A percentile compares a stretch with the other conserved stretches of the same genome.
phyloP scores from a whole-genome alignment of 23 tunicate species.

The Botrylloides violaceus region DNA sequence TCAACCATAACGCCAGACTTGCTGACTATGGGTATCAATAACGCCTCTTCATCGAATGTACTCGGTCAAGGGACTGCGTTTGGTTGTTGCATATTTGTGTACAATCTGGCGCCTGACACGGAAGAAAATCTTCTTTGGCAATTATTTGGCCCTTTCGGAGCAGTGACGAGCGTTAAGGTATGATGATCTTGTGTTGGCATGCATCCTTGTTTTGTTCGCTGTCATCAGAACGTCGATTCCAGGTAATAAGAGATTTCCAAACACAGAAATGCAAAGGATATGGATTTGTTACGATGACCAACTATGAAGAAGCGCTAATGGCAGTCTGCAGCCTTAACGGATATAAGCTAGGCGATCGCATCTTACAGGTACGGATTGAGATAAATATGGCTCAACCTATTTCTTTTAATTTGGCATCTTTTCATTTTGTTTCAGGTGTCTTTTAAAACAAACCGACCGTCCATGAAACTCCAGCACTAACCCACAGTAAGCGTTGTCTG shows the following conservation, averaged over 20 bases:
- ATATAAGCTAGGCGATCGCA: slow-evolving; percentile 77
- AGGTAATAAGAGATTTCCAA: slow-evolving; percentile 84
- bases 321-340: slow-evolving; percentile 80
- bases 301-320: slow-evolving; percentile 81
- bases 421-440: slow-evolving; percentile 9
- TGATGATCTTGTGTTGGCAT: too few relatives aligned
- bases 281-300: slow-evolving; percentile 94
- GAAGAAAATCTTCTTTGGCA: slow-evolving; percentile 90
- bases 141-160: slow-evolving; percentile 95
- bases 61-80: slow-evolving; percentile 34
- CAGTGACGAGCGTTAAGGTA: slow-evolving; percentile 89
- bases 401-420: background rate
- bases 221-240: background rate
- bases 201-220: background rate
- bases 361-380: slow-evolving; percentile 52
- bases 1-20: slow-evolving; percentile 61
- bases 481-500: background rate
- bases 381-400: background rate
- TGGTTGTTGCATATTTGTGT: slow-evolving; percentile 91
- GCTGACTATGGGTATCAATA: slow-evolving; percentile 43
- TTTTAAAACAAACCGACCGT: slow-evolving; percentile 22
- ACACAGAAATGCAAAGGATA: slow-evolving; percentile 96
- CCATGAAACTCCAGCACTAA: slow-evolving; percentile 14
- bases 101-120: slow-evolving; percentile 86
- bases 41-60: slow-evolving; percentile 29